A percentile compares a stretch with the other conserved stretches of the same genome.
Evolutionary conservation across 2,888 invertebrate species (phyloP).

Genomic region (Perizoma flavofasciatum): DNA sequence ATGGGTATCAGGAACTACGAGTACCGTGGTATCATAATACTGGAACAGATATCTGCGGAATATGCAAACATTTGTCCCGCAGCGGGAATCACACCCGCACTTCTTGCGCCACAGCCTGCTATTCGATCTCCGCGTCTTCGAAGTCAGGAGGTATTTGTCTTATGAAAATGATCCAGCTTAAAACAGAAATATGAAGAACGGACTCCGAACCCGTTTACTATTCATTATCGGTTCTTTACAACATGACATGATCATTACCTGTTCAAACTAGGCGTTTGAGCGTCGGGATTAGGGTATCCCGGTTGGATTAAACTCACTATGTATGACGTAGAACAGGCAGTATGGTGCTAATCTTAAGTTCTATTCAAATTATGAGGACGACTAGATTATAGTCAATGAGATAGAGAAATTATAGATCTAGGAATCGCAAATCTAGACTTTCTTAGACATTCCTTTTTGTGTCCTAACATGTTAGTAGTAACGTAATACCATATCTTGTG

Average conservation of each 20-base stretch:
- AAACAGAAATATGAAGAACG: background rate
- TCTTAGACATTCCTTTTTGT: too few species aligned
- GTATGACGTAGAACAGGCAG: slow-evolving; percentile 26
- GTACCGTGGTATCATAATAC: too few species aligned
- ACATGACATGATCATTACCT: slow-evolving; percentile 1
- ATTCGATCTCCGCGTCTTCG: too few species aligned
- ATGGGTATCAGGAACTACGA: too few species aligned
- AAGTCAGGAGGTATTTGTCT: too few species aligned
- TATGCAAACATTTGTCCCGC: too few species aligned
- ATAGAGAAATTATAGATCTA: slow-evolving; percentile 20
- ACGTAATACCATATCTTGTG: too few species aligned
- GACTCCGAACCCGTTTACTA: slow-evolving; percentile 4
- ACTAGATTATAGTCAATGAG: slow-evolving; percentile 29
- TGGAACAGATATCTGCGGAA: too few species aligned
- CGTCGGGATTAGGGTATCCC: slow-evolving; percentile 14
- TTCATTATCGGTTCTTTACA: slow-evolving; percentile 4
- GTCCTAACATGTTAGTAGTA: too few species aligned
- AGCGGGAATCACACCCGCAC: too few species aligned
- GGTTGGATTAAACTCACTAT: slow-evolving; percentile 43
- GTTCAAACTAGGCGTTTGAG: background rate
- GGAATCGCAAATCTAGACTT: slow-evolving; percentile 1
- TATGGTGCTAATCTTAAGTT: slow-evolving; percentile 39
- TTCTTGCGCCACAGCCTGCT: too few species aligned
- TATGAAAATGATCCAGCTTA: background rate
- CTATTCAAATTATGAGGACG: slow-evolving; percentile 40